These are phyloP conservation scores for Salmo trutta DNA, from an alignment of 2,797 vertebrate species.

Conservation along the genomic window DNA sequence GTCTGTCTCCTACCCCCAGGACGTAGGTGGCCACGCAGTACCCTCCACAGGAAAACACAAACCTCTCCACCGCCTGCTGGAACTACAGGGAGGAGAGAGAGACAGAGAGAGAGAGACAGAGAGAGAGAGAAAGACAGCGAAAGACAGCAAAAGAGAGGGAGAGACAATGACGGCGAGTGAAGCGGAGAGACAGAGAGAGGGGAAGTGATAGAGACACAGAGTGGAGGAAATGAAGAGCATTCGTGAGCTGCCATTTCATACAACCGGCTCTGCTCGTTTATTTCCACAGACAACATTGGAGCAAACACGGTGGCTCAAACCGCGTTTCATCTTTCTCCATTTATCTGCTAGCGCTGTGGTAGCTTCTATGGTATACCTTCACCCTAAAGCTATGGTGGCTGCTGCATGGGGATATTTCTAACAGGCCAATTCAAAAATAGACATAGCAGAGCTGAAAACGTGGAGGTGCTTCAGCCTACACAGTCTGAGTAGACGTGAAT, in stretches of 20 bases:
- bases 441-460: neutral
- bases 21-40: constrained; percentile 99
- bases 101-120: constrained; percentile 63
- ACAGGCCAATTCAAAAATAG: neutral
- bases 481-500: neutral
- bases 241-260: neutral
- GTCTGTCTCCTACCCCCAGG: constrained; percentile 95
- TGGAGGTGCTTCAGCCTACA: neutral
- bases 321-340: neutral
- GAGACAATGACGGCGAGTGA: neutral
- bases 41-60: constrained; percentile 94
- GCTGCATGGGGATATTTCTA: neutral
- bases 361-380: neutral
- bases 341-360: neutral
- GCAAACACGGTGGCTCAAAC: constrained; percentile 16
- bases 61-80: constrained; percentile 93
- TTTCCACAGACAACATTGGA: constrained; percentile 17
- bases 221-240: neutral
- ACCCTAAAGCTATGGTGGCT: neutral
- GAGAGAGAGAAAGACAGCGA: constrained; percentile 8
- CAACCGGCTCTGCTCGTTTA: neutral
- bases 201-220: neutral
- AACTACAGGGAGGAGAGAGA: constrained; percentile 72
- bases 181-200: neutral
- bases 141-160: neutral